Evolutionary conservation across 37 sponge, comb jelly and placozoan species (phyloP), one percentile per base, ranked within the genome.

Genomic region (Halichondria panicea): DNA sequence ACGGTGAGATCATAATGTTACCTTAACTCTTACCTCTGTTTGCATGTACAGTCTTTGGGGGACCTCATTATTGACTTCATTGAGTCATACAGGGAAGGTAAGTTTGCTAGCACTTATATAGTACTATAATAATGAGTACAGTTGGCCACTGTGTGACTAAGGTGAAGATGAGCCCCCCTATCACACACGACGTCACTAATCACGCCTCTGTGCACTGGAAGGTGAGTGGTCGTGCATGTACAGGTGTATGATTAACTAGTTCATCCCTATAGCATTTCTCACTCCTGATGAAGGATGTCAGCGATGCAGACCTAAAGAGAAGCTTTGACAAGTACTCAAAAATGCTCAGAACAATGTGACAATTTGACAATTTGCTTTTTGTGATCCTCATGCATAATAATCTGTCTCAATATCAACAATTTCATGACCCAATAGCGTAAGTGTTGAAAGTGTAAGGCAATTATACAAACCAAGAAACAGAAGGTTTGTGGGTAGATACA

Each of bases 191-290:
- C 40, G 13, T 82, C 13, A 60, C 76, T 70, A 89, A 90, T 64
- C 81, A 84, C 41, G 96, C 92, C 39, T 72, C 35, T 45, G 89
- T 95, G 37, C 57, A 75, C 25, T 95, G 96, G 96, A 92, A 91
- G 87, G 90, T 85, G 62, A 50, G 24, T 27, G 25, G 19, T 58
- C 11, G 13, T 48, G 52, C 52, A 48, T 31, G 24, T 35, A 64
- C 39, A 36, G 8, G 60, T 5, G 21, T 43, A 13, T 19, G 63
- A 22, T 70, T 37, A 8, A 37, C 32, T 58, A 38, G 22, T 63
- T 27, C 88, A 82, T n/a, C n/a, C n/a, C n/a, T n/a, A n/a, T n/a
- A n/a, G 83, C 59, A 35, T 15, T 36, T 88, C 4, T 19, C 52
- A 21, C 6, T 87, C 18, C 43, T 70, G 43, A 38, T 74, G 27